These are phyloP conservation scores for Sicus ferrugineus DNA, from an alignment of 2,888 invertebrate genomes.

Conservation along the genomic window DNA sequence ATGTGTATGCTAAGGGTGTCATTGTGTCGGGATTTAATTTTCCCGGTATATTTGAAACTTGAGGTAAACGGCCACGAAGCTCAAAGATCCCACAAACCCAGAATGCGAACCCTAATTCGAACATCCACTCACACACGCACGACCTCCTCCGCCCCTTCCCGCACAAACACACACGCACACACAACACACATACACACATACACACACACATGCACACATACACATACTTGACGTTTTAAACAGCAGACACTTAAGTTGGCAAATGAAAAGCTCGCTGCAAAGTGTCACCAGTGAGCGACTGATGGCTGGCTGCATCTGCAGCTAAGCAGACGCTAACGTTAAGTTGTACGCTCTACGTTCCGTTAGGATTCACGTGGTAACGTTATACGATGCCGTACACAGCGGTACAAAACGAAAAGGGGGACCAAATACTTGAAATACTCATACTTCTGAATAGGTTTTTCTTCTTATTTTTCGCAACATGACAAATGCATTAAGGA, in stretches of 20 bases:
- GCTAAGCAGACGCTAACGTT: not conserved
- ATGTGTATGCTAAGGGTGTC: too few relatives aligned
- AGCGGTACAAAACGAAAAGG: not conserved
- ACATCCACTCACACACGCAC: not conserved
- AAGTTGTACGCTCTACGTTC: not conserved
- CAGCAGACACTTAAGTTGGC: not conserved
- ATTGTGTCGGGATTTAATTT: too few relatives aligned
- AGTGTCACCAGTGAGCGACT: not conserved
- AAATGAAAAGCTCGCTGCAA: not conserved
- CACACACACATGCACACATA: not conserved
- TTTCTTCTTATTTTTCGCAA: not conserved
- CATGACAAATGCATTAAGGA: slow-evolving; percentile 21
- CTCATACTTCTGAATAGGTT: not conserved
- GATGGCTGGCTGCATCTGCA: too few relatives aligned
- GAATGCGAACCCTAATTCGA: too few relatives aligned
- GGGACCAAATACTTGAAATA: too few relatives aligned
- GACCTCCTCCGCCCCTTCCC: too few relatives aligned
- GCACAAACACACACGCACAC: too few relatives aligned
- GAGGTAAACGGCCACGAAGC: too few relatives aligned
- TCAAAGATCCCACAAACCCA: too few relatives aligned
- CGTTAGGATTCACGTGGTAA: too few relatives aligned
- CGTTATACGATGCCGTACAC: not conserved
- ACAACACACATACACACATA: not conserved
- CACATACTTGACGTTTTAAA: not conserved
- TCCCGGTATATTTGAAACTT: too few relatives aligned